Conservation (phyloP, 2,888 invertebrate genomes). For the Ditula angustiorana region DNA sequence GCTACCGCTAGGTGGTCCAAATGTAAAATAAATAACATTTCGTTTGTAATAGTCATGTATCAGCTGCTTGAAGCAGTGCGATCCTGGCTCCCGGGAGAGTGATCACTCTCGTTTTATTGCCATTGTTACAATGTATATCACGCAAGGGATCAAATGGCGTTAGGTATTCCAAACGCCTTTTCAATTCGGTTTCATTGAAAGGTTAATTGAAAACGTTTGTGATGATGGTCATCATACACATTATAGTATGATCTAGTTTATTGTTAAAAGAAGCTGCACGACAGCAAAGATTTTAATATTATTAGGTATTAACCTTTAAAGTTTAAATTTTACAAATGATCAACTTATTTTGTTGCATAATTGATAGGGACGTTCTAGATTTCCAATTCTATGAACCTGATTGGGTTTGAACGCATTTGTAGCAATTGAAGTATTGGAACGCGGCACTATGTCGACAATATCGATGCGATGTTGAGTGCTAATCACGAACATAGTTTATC, state of each 20-base stretch:
- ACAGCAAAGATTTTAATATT: too few relatives aligned
- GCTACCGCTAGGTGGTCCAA: not conserved
- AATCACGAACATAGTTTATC: slow-evolving; percentile 69
- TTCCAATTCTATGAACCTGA: too few relatives aligned
- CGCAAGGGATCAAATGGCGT: slow-evolving; percentile 43
- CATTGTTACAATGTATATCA: slow-evolving; percentile 45
- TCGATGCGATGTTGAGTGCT: slow-evolving; percentile 53
- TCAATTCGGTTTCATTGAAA: slow-evolving; percentile 7
- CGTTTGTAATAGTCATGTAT: slow-evolving; percentile 50
- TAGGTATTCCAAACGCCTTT: slow-evolving; percentile 43
- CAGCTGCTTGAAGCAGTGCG: slow-evolving; percentile 53
- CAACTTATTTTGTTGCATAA: too few relatives aligned
- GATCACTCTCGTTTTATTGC: slow-evolving; percentile 52
- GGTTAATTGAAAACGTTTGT: not conserved
- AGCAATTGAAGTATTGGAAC: slow-evolving; percentile 24
- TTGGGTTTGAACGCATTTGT: too few relatives aligned
- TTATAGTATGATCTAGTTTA: not conserved
- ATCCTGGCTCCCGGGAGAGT: slow-evolving; percentile 47
- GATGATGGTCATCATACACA: not conserved
- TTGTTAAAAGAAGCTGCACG: not conserved
- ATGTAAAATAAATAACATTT: slow-evolving; percentile 42
- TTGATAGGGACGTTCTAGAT: too few relatives aligned
- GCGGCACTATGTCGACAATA: slow-evolving; percentile 17
- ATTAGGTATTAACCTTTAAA: too few relatives aligned
- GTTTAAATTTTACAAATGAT: too few relatives aligned